Evolutionary conservation across 2,888 invertebrate genomes (phyloP).

Genomic region (Hanleya hanleyi): DNA sequence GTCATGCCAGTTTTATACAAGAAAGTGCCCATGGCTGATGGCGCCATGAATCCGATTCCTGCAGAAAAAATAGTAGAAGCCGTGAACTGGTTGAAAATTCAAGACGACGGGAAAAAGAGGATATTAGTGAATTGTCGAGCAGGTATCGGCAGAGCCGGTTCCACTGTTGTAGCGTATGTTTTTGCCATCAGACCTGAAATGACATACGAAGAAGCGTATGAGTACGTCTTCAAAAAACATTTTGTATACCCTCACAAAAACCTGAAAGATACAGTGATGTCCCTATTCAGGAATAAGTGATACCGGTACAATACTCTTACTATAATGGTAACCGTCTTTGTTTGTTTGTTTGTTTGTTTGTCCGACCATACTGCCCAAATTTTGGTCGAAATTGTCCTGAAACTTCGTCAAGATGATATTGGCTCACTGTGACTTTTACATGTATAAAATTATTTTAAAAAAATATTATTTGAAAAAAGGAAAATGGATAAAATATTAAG

Average conservation of each 20-base stretch:
- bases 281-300: constrained; percentile 16
- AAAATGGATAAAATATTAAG: too few relatives aligned
- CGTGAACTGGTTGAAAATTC: constrained; percentile 37
- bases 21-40: constrained; percentile 42
- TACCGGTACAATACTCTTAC: too few relatives aligned
- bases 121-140: constrained; percentile 45
- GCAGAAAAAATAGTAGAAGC: constrained; percentile 32
- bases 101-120: constrained; percentile 25
- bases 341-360: too few relatives aligned
- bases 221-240: constrained; percentile 34
- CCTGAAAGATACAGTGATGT: constrained; percentile 32
- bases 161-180: constrained; percentile 44
- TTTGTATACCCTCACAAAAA: constrained; percentile 44
- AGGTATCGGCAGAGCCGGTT: constrained; percentile 49
- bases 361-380: too few relatives aligned
- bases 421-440: too few relatives aligned
- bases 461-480: too few relatives aligned
- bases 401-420: too few relatives aligned
- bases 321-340: too few relatives aligned
- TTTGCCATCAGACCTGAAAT: constrained; percentile 35
- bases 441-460: too few relatives aligned
- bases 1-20: constrained; percentile 32
- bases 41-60: constrained; percentile 33
- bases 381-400: too few relatives aligned
- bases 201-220: constrained; percentile 40